These are phyloP conservation scores for Gambusia affinis DNA, from an alignment of 2,113 vertebrate genomes.

Conservation along the genomic window DNA sequence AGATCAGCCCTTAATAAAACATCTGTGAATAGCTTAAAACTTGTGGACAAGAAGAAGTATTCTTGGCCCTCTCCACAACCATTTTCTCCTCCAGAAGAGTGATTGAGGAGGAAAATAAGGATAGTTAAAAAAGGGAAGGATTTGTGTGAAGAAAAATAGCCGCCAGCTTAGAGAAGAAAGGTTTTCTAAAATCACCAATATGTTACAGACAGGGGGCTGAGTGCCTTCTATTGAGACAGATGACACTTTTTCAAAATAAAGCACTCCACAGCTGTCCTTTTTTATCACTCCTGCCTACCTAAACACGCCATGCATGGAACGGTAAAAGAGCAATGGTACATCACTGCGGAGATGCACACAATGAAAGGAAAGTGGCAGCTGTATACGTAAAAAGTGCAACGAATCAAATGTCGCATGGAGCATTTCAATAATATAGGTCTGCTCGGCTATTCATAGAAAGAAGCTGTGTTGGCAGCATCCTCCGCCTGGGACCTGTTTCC, in stretches of 20 bases:
- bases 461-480: constrained; percentile 60
- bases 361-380: constrained; percentile 76
- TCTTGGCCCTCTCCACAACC: background rate
- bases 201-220: constrained; percentile 52
- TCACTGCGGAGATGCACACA: constrained; percentile 62
- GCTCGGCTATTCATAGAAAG: constrained; percentile 68
- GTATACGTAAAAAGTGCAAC: constrained; percentile 73
- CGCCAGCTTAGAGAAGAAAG: constrained; percentile 49
- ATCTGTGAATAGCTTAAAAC: constrained; percentile 46
- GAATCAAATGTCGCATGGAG: constrained; percentile 61
- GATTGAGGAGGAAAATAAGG: background rate
- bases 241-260: constrained; percentile 71
- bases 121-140: constrained; percentile 22
- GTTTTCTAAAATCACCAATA: constrained; percentile 47
- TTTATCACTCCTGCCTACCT: constrained; percentile 68
- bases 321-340: constrained; percentile 68
- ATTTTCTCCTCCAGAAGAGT: background rate
- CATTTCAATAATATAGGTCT: constrained; percentile 76
- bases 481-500: constrained; percentile 67
- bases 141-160: constrained; percentile 24
- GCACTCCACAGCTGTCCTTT: constrained; percentile 77
- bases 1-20: constrained; percentile 36
- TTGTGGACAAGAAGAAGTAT: constrained; percentile 10
- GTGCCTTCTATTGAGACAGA: constrained; percentile 60
- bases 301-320: constrained; percentile 61